Evolutionary conservation across 2,888 invertebrate genomes (phyloP).

Genomic region (Neoascia interrupta): DNA sequence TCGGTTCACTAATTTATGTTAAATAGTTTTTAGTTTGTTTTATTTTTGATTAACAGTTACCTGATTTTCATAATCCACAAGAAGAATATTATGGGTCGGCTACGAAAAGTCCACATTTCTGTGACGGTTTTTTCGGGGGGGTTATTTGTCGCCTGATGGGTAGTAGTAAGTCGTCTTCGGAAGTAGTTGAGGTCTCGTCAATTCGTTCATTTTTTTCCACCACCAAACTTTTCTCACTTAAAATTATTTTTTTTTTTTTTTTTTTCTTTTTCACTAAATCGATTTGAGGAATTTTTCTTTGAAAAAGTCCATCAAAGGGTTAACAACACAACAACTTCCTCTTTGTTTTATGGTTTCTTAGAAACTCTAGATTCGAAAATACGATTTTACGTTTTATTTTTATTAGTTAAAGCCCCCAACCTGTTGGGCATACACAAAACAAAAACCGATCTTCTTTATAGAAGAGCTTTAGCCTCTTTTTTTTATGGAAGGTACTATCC

Average conservation of each 20-base stretch:
- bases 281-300: no score
- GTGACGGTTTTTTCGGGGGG: constrained; percentile 42
- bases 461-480: constrained; percentile 55
- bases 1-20: constrained; percentile 47
- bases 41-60: constrained; percentile 71
- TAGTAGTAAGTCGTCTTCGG: constrained; percentile 22
- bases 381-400: background rate
- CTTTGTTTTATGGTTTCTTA: background rate
- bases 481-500: background rate
- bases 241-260: constrained; percentile 7
- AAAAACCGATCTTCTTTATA: constrained; percentile 2
- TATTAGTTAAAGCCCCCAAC: constrained; percentile 22
- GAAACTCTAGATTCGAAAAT: background rate
- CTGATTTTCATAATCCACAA: constrained; percentile 80
- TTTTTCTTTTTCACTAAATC: constrained; percentile 7
- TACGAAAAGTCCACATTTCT: constrained; percentile 79
- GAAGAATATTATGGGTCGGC: constrained; percentile 78
- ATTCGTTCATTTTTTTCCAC: constrained; percentile 54
- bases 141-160: constrained; percentile 43
- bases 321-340: constrained; percentile 4
- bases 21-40: constrained; percentile 36
- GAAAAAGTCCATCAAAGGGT: no score
- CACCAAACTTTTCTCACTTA: background rate
- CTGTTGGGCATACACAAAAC: constrained; percentile 1
- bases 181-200: constrained; percentile 36